A percentile compares a stretch with the other conserved stretches of the same genome.
phyloP scores from a whole-genome alignment of 1,140 invertebrate species.

The Daktulosphaira vitifoliae region DNA sequence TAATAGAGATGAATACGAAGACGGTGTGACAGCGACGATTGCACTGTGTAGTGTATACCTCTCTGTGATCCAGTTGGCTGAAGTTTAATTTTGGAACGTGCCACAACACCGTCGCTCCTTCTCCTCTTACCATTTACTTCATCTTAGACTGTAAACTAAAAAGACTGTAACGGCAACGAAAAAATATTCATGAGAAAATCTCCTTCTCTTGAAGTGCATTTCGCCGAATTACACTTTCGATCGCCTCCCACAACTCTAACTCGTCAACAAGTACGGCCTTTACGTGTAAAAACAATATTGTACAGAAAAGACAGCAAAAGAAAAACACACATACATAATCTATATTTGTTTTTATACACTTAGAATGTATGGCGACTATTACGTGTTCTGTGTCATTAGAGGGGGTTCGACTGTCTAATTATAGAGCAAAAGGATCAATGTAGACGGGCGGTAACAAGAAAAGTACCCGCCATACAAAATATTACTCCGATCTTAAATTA shows the following conservation, averaged over 20 bases:
- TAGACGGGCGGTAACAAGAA: too few species aligned
- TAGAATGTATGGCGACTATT: neutral
- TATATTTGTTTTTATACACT: conserved; percentile 15
- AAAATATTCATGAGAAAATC: too few species aligned
- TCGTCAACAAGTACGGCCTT: too few species aligned
- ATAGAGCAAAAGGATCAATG: conserved; percentile 21
- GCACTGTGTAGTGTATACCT: too few species aligned
- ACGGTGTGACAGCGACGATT: too few species aligned
- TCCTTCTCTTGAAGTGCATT: conserved; percentile 20
- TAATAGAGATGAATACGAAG: too few species aligned
- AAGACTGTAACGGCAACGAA: too few species aligned
- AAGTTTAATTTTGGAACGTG: conserved; percentile 32
- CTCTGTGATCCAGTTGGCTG: conserved; percentile 6
- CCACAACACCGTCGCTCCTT: neutral
- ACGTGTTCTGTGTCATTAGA: conserved; percentile 12
- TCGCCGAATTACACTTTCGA: neutral
- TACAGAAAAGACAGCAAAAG: neutral
- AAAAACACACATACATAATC: conserved; percentile 9
- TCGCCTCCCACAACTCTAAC: too few species aligned
- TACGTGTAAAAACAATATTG: conserved; percentile 2
- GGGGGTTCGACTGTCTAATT: conserved; percentile 22
- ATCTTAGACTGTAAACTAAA: too few species aligned
- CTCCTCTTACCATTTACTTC: neutral
- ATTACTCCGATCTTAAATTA: too few species aligned
- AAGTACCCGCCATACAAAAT: too few species aligned